Evolutionary conservation across 1,140 invertebrate species (phyloP).

Genomic region (Wasmannia auropunctata): DNA sequence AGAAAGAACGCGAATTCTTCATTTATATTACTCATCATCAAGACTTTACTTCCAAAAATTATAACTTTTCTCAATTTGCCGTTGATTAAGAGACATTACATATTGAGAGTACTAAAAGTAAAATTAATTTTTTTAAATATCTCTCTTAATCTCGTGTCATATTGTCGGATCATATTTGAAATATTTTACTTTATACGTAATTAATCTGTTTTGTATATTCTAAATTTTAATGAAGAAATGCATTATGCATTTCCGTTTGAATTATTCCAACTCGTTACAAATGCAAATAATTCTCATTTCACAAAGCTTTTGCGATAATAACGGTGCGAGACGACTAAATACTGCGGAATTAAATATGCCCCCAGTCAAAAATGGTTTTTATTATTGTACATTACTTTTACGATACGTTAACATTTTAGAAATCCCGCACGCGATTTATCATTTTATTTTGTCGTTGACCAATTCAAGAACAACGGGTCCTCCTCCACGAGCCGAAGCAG

Average conservation of each 20-base stretch:
- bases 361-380: not conserved
- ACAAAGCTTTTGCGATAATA: not conserved
- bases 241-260: not conserved
- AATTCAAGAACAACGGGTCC: constrained; percentile 67
- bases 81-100: not conserved
- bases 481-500: constrained; percentile 69
- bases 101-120: not conserved
- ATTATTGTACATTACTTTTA: constrained; percentile 11
- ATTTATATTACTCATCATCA: not conserved
- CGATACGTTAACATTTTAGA: not conserved
- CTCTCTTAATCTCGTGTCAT: not conserved
- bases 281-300: not conserved
- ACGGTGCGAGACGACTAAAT: not conserved
- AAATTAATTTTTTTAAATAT: not conserved
- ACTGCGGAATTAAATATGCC: not conserved
- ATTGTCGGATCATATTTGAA: not conserved
- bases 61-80: not conserved
- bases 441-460: constrained; percentile 25
- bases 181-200: not conserved
- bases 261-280: not conserved
- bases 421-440: not conserved
- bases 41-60: not conserved
- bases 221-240: not conserved
- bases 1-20: not conserved
- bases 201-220: not conserved